Evolutionary conservation across 2,113 vertebrate genomes (phyloP), one percentile per base, ranked within the genome.

Genomic region (Typhlomys cinereus): DNA sequence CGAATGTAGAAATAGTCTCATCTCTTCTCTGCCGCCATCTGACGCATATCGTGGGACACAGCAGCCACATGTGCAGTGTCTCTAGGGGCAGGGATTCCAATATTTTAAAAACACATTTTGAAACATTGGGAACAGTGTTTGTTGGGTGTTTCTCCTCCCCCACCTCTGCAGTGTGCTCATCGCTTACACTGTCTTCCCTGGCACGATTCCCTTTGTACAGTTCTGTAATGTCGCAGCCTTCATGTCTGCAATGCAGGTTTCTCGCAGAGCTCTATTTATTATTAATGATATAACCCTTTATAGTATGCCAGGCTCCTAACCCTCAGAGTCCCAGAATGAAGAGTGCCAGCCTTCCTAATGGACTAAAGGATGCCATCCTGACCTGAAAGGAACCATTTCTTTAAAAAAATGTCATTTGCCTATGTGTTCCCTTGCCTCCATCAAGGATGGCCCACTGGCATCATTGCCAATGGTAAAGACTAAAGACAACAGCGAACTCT

Each of bases 221-320:
- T n/a, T 80, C 25, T 57, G 59, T 61, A 48, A 69, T 31, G 27
- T 23, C 25, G 36, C 54, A 78, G 75, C 44, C 50, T 71, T 76
- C 80, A 66, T 27, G 57, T 73, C 94, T 93, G 92, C 91, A 95
- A 89, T 92, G 92, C 91, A 57, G 89, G 84, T 74, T 85, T 94
- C 78, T 93, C 81, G n/a, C 62, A 79, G 81, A 81, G 48, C 10
- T 11, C 39, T 75, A 82, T 96, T 96, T 94, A 91, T 94, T 96
- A 95, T 96, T 96, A 91, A 95, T 79, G 81, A 79, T 21, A 69
- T 13, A 76, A 71, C 76, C 85, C n/a, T 93, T 91, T 89, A 79
- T 27, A 83, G 80, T 1, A 9, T 34, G 27, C 87, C 88, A 66
- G 74, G 20, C 36, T 90, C 89, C 92, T 79, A 88, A 79, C 64